phyloP scores from a whole-genome alignment of 1,140 invertebrate species.

The Hylaeus anthracinus region DNA sequence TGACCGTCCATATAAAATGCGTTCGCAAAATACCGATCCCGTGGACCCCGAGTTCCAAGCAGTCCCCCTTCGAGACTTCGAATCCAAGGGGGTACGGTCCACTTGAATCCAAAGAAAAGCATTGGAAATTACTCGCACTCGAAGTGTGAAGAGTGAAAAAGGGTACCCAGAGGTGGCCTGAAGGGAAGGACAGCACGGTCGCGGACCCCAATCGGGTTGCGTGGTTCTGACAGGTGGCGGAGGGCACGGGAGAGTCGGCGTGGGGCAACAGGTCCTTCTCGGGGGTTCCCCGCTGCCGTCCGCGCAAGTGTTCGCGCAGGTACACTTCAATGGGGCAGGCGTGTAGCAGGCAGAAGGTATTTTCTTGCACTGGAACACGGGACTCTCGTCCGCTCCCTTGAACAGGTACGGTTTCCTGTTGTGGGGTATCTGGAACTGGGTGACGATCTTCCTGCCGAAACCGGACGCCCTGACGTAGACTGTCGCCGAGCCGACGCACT shows the following conservation, averaged over 20 bases:
- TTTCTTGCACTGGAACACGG: conserved; percentile 72
- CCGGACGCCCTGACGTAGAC: conserved; percentile 84
- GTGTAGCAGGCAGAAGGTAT: conserved; percentile 49
- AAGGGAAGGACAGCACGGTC: conserved; percentile 14
- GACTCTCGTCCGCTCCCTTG: conserved; percentile 68
- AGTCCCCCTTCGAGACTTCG: no score
- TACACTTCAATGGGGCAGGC: conserved; percentile 31
- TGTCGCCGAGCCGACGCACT: conserved; percentile 80
- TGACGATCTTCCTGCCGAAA: conserved; percentile 85
- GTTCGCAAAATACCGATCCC: no score
- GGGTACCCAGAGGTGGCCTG: conserved; percentile 5
- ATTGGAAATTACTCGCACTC: no score
- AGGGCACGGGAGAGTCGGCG: background rate
- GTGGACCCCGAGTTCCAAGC: no score
- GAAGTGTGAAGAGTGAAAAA: background rate
- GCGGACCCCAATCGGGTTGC: conserved; percentile 1
- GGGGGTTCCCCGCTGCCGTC: conserved; percentile 44
- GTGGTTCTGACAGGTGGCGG: background rate
- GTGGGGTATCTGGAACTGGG: conserved; percentile 82
- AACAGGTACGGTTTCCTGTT: conserved; percentile 76
- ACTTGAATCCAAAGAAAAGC: no score
- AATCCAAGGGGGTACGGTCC: no score
- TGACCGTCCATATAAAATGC: no score
- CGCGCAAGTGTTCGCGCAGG: conserved; percentile 25
- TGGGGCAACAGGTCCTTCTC: conserved; percentile 40